Base-by-base conservation (phyloP, 2,113 vertebrate species). In the Dicerorhinus sumatrensis region DNA sequence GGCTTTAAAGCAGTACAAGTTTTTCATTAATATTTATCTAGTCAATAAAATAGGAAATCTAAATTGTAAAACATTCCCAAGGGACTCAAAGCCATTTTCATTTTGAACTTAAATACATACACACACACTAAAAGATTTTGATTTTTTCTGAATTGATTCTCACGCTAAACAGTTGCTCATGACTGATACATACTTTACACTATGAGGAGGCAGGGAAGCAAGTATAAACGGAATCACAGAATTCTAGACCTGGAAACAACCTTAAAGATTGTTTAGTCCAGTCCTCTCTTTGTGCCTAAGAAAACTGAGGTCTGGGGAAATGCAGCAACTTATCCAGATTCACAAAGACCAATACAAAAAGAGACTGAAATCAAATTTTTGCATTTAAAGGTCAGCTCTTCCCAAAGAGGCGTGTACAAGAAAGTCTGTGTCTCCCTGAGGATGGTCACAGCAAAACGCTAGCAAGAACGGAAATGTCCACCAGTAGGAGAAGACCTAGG, bases 11-110 rank as follows among this genome's bases (percentile, higher is more conserved):
- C 27, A 70, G 54, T 39, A 12, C 29, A 36, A 92, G 46, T 94
- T 94, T 91, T 73, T 92, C 60, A 96, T 93, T 81, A 91, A 67
- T 67, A 86, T 82, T 91, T 92, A 90, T 76, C 73, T 54, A 69
- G 31, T 94, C 63, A 89, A 86, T 89, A 79, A 82, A 82, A 89
- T 7, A 93, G 65, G 31, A 94, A 97, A 80, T 36, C 65, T 62
- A 91, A 73, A 77, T 48, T 65, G 1, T 87, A 94, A 90, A 93
- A 89, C 7, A 96, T 95, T 86, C 29, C 16, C 62, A 93, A 86
- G 58, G 51, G 72, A 73, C 79, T 92, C 70, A 83, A 93, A 84
- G 62, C 3, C 69, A 95, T 79, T 96, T 92, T 89, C 58, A 94
- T 92, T 94, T 77, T 91, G 46, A 91, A 85, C 33, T 83, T 60